phyloP scores from a whole-genome alignment of 2,888 invertebrate genomes.

The Lucinisca nassula region DNA sequence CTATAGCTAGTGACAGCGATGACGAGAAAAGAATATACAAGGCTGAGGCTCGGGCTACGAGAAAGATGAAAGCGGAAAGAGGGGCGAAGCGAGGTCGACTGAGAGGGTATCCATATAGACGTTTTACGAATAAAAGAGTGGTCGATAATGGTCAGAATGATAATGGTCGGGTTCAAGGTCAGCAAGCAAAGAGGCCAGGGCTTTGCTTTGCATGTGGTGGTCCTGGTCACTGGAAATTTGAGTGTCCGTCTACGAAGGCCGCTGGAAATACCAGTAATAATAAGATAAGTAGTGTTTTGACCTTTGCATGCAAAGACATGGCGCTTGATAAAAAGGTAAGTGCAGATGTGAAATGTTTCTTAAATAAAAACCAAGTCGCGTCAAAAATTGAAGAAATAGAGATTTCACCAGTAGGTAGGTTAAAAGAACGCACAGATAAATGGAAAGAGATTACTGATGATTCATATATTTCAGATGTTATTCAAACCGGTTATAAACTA shows the following conservation, averaged over 20 bases:
- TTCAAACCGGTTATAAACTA: slow-evolving; percentile 5
- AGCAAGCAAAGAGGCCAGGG: not conserved
- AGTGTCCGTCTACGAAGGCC: not conserved
- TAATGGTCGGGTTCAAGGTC: not conserved
- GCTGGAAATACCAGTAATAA: not conserved
- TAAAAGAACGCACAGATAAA: not conserved
- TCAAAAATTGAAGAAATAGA: not conserved
- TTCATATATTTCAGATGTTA: not conserved
- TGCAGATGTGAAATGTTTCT: too few species aligned
- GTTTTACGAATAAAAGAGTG: not conserved
- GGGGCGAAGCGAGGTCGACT: not conserved
- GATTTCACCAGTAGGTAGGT: slow-evolving; percentile 26
- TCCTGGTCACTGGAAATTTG: slow-evolving; percentile 18
- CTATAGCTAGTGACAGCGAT: not conserved
- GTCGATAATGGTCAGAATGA: not conserved
- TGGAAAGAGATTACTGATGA: slow-evolving; percentile 9
- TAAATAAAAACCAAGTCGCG: not conserved
- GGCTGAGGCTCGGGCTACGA: not conserved
- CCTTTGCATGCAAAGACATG: not conserved
- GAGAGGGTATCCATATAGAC: not conserved
- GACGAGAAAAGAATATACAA: not conserved
- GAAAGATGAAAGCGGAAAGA: not conserved
- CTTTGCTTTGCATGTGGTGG: slow-evolving; percentile 21
- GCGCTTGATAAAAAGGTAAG: too few species aligned
- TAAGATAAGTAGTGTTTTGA: not conserved